These are phyloP conservation scores for Caenorhabditis brenneri DNA, from an alignment of 1,140 invertebrate species.

Conservation along the genomic window DNA sequence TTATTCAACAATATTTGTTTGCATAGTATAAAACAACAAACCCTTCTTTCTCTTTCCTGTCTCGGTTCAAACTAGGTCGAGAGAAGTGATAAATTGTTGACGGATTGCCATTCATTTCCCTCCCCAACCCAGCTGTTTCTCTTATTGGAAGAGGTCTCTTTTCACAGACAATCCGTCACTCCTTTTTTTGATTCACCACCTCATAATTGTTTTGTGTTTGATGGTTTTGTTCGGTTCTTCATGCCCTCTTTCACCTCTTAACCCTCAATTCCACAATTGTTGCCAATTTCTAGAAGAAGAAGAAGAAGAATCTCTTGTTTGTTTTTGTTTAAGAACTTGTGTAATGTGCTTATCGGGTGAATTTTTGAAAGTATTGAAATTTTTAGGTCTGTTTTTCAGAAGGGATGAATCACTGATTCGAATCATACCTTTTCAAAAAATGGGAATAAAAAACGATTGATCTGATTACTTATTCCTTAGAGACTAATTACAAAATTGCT, in stretches of 20 bases:
- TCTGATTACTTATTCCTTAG: too few relatives aligned
- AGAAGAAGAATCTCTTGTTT: not conserved
- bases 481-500: too few relatives aligned
- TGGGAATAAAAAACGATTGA: too few relatives aligned
- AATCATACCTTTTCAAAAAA: not conserved
- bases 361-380: too few relatives aligned
- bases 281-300: not conserved
- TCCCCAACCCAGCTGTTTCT: not conserved
- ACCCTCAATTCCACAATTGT: not conserved
- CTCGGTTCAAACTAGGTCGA: slow-evolving; percentile 19
- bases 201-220: not conserved
- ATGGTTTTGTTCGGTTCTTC: not conserved
- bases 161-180: not conserved
- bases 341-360: not conserved
- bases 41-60: not conserved
- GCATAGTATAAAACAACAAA: not conserved
- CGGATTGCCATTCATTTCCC: slow-evolving; percentile 7
- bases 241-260: not conserved
- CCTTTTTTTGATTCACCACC: not conserved
- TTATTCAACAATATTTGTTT: slow-evolving; percentile 9
- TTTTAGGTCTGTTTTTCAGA: not conserved
- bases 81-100: slow-evolving; percentile 29
- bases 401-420: not conserved
- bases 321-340: not conserved
- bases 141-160: not conserved